These are phyloP conservation scores for Ophioninae sp. DNA, from an alignment of 2,888 invertebrate genomes.

Conservation along the genomic window DNA sequence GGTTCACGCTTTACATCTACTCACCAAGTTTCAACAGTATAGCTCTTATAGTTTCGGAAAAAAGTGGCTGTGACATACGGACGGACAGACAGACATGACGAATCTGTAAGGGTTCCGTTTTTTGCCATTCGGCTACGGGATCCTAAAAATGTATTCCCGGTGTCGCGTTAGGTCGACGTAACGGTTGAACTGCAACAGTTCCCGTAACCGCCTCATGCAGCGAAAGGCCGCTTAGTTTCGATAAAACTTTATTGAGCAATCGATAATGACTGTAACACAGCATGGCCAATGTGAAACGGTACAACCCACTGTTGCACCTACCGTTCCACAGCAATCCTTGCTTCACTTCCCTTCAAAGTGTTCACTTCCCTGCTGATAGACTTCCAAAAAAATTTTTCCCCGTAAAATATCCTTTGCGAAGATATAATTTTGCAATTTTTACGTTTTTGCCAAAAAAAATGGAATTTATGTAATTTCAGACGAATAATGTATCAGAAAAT, in stretches of 20 bases:
- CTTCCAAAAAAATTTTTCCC: no score
- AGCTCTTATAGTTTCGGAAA: no score
- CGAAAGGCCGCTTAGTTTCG: constrained; percentile 61
- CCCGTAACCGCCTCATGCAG: constrained; percentile 56
- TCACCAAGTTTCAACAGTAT: no score
- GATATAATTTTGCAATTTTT: no score
- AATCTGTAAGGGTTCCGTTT: no score
- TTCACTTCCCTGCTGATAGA: constrained; percentile 7
- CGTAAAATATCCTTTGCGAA: not conserved
- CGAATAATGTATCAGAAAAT: no score
- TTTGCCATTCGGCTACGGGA: no score
- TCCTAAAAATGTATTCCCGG: constrained; percentile 61
- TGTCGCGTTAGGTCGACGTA: constrained; percentile 36
- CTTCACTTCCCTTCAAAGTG: not conserved
- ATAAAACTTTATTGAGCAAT: constrained; percentile 70
- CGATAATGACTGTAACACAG: constrained; percentile 69
- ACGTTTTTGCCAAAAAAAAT: no score
- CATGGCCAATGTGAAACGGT: constrained; percentile 61
- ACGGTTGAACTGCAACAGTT: constrained; percentile 50
- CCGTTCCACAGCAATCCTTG: constrained; percentile 28
- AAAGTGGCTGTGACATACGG: no score
- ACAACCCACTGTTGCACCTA: constrained; percentile 9
- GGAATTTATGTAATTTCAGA: no score
- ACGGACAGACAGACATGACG: no score
- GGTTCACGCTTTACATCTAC: no score